Evolutionary conservation across 1,140 invertebrate genomes (phyloP).

Genomic region (Rhagoletis zephyria): DNA sequence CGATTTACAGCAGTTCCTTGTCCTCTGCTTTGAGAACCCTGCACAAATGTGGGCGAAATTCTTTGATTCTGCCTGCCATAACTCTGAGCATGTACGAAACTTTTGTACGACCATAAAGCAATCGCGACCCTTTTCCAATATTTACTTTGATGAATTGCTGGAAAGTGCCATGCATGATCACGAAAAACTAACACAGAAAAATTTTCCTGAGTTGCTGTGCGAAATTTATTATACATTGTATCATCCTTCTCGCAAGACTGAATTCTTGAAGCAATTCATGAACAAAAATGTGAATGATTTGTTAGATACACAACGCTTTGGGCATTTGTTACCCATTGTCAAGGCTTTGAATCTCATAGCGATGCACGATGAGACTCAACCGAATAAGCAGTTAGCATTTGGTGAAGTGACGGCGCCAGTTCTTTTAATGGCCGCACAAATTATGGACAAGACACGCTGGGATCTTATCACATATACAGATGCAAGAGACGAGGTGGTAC

Average conservation of each 20-base stretch:
- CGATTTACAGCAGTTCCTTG: constrained; percentile 57
- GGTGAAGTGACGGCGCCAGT: constrained; percentile 58
- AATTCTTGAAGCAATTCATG: constrained; percentile 56
- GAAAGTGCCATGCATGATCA: constrained; percentile 44
- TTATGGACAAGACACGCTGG: constrained; percentile 60
- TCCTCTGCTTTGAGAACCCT: constrained; percentile 57
- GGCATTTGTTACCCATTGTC: constrained; percentile 53
- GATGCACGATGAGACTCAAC: constrained; percentile 22
- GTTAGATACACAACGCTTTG: constrained; percentile 53
- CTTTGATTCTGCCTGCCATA: constrained; percentile 57
- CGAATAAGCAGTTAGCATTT: constrained; percentile 54
- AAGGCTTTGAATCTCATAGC: constrained; percentile 57
- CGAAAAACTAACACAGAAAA: constrained; percentile 25
- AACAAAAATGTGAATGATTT: constrained; percentile 54
- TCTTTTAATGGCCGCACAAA: constrained; percentile 56
- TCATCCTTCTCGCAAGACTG: constrained; percentile 51
- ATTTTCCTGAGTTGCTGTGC: constrained; percentile 54
- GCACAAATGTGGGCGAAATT: constrained; percentile 54
- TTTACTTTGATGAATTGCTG: constrained; percentile 53
- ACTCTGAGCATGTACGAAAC: constrained; percentile 51
- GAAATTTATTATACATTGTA: constrained; percentile 56
- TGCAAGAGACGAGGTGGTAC: constrained; percentile 55
- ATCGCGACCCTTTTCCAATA: constrained; percentile 51
- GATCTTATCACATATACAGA: constrained; percentile 59
- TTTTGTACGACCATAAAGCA: constrained; percentile 55